phyloP scores from a whole-genome alignment of 2,888 invertebrate species.

The Cerastoderma edule region DNA sequence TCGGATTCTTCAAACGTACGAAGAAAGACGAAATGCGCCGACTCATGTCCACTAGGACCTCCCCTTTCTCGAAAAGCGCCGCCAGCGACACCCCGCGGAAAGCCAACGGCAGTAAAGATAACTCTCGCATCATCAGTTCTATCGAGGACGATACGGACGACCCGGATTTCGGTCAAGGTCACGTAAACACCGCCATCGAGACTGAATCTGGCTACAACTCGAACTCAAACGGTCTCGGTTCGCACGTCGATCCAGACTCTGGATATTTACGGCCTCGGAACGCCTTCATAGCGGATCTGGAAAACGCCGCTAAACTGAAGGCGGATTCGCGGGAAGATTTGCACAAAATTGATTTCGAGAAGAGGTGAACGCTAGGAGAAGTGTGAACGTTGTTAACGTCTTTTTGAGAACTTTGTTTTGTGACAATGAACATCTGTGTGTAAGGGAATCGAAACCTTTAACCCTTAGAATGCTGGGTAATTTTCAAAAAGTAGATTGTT shows the following conservation, averaged over 20 bases:
- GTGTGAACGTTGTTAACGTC: neutral
- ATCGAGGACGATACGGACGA: constrained; percentile 31
- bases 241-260: neutral
- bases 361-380: neutral
- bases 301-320: constrained; percentile 14
- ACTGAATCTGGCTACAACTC: neutral
- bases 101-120: constrained; percentile 38
- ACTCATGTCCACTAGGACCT: constrained; percentile 39
- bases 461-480: neutral
- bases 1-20: constrained; percentile 58
- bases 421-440: neutral
- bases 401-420: neutral
- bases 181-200: constrained; percentile 35
- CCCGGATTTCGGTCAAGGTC: constrained; percentile 35
- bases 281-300: constrained; percentile 10
- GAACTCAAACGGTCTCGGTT: neutral
- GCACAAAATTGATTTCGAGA: constrained; percentile 8
- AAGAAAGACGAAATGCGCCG: constrained; percentile 57
- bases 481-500: neutral
- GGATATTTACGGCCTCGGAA: constrained; percentile 13
- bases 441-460: neutral
- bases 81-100: constrained; percentile 9
- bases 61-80: constrained; percentile 26
- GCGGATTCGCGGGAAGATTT: constrained; percentile 12
- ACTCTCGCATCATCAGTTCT: constrained; percentile 39